phyloP scores from a whole-genome alignment of 2,888 invertebrate genomes.

The Caenorhabditis uteleia region DNA sequence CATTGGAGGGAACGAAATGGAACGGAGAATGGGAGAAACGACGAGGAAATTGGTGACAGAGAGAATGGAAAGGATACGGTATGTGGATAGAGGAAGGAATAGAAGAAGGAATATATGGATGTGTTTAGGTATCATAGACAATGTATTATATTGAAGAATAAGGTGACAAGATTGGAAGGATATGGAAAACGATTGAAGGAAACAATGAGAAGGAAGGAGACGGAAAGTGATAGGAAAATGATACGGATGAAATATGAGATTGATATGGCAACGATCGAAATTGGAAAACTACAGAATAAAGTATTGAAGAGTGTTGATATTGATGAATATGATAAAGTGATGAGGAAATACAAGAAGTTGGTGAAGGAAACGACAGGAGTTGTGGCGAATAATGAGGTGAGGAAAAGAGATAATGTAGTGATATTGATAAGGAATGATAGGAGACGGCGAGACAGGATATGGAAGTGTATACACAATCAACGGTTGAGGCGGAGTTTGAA shows the following conservation, averaged over 20 bases:
- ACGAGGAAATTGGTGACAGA: constrained; percentile 58
- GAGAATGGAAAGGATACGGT: constrained; percentile 38
- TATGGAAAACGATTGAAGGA: constrained; percentile 9
- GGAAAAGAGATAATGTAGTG: background rate
- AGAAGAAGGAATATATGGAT: background rate
- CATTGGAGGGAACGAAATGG: constrained; percentile 54
- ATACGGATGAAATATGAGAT: constrained; percentile 23
- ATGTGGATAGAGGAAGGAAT: background rate
- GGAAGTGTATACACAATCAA: background rate
- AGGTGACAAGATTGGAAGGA: constrained; percentile 24
- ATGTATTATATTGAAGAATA: constrained; percentile 17
- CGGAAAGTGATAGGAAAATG: constrained; percentile 1
- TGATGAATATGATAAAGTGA: constrained; percentile 48
- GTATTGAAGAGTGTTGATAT: constrained; percentile 57
- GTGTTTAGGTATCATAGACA: constrained; percentile 24
- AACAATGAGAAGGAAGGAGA: constrained; percentile 8
- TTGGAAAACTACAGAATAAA: constrained; percentile 58
- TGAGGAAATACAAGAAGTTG: constrained; percentile 44
- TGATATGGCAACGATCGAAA: constrained; percentile 45
- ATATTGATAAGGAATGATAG: background rate
- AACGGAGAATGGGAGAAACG: constrained; percentile 62
- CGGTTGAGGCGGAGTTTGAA: constrained; percentile 16
- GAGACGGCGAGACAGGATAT: constrained; percentile 17
- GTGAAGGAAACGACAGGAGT: constrained; percentile 33
- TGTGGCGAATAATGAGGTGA: constrained; percentile 16